Evolutionary conservation across 2,113 vertebrate species (phyloP).

Genomic region (Acrocephalus arundinaceus): DNA sequence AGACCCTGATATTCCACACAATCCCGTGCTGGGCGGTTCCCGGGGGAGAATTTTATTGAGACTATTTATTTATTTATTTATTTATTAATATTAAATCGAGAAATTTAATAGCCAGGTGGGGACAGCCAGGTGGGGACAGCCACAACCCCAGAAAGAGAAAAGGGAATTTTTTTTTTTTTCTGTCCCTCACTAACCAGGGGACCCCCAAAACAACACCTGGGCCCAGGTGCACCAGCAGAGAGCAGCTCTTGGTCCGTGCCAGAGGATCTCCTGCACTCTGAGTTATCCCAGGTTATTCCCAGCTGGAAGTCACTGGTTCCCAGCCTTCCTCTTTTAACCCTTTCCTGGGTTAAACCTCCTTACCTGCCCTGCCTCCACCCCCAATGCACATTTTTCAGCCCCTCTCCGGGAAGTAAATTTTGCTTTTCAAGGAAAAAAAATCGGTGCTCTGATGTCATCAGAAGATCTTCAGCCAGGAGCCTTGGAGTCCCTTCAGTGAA

Average conservation of each 20-base stretch:
- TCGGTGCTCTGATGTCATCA: not conserved
- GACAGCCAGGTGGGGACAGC: not conserved
- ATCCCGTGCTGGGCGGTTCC: not conserved
- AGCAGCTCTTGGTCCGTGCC: not conserved
- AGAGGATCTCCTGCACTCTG: not conserved
- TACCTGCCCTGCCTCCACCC: not conserved
- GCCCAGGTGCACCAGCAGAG: not conserved
- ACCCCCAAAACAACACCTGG: not conserved
- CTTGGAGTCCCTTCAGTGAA: not conserved
- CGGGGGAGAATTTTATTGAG: too few species aligned
- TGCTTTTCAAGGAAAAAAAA: not conserved
- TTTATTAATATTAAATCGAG: too few species aligned
- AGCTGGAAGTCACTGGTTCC: not conserved
- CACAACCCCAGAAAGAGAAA: too few species aligned
- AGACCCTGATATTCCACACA: not conserved
- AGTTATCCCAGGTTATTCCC: not conserved
- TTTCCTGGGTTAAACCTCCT: not conserved
- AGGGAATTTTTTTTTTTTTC: not conserved
- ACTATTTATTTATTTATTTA: too few species aligned
- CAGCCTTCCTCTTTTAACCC: not conserved
- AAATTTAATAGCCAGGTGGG: not conserved
- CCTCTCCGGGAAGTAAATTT: not conserved
- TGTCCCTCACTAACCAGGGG: too few species aligned
- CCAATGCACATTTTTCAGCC: not conserved
- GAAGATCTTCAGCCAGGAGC: not conserved